Percentiles rank a stretch among this genome's conserved stretches.
Evolutionary conservation across 2,888 invertebrate genomes (phyloP).

Genomic region (Meiosimyza platycephala): DNA sequence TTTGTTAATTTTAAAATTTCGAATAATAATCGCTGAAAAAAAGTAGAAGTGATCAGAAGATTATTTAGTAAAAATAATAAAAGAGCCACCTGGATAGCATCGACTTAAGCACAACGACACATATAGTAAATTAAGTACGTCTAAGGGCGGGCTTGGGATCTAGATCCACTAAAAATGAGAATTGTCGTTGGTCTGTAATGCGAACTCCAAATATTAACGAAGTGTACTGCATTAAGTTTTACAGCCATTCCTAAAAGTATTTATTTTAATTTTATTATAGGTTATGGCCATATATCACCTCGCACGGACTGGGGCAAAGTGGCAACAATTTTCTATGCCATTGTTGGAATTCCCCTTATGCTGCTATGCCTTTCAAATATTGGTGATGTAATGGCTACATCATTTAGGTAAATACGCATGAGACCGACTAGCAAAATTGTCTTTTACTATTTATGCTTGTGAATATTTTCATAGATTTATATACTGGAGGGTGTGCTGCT

Average conservation of each 20-base stretch:
- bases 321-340: conserved; percentile 95
- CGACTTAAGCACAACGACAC: too few species aligned
- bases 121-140: too few species aligned
- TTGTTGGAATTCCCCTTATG: conserved; percentile 95
- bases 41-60: too few species aligned
- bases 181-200: too few species aligned
- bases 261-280: conserved; percentile 67
- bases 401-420: conserved; percentile 74
- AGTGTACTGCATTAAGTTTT: too few species aligned
- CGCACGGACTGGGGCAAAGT: conserved; percentile 94
- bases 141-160: too few species aligned
- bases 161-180: too few species aligned
- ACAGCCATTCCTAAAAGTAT: not conserved
- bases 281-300: conserved; percentile 95
- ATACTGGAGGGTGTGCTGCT: conserved; percentile 94
- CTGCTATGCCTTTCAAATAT: conserved; percentile 93
- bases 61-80: too few species aligned
- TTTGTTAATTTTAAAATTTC: too few species aligned
- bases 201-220: too few species aligned
- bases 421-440: not conserved
- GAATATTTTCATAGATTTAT: conserved; percentile 73
- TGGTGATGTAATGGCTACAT: conserved; percentile 93
- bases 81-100: too few species aligned
- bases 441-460: not conserved
- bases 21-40: too few species aligned